Evolutionary conservation across 2,113 vertebrate species (phyloP), one percentile per base, ranked within the genome.

Genomic region (Rhadina sibilatrix): DNA sequence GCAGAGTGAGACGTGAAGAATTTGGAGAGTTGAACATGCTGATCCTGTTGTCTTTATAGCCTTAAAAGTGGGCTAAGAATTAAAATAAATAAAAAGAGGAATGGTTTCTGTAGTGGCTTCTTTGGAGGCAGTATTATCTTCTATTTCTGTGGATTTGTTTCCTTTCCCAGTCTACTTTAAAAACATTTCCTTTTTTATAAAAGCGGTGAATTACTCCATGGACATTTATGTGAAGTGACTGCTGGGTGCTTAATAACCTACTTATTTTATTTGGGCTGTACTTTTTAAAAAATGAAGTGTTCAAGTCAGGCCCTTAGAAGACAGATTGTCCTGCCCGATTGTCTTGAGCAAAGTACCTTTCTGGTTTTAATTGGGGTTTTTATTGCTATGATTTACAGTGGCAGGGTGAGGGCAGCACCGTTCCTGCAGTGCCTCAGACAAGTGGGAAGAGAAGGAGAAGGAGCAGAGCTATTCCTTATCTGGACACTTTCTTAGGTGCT

Each of bases 321-420:
- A 56, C 19, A 71, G 61, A 38, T 89, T 76, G 42, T 66, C 33
- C 84, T 65, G 52, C 33, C 17, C 1, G 30, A 17, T 42, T 37
- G 60, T 65, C 64, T 78, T 10, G 33, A 84, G 28, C 64, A 25
- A 64, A 86, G 54, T 12, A 27, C 40, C 65, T 76, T 70, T 87
- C 25, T 74, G 69, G 35, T 50, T 81, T 52, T 38, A 54, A 59
- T 52, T 38, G 38, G 13, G 65, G 8, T 42, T 94, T 93, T 83
- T 61, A 68, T 49, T 94, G 85, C 85, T 86, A 2, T 90, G 88
- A 60, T 78, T 90, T 70, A 25, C 44, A 23, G 57, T 35, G 8
- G 9, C 92, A 92, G 93, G 52, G 35, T 93, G 96, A 93, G 92
- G 96, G 96, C 95, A 97, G 93, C 90, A 94, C 94, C 44, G 35